Conservation (phyloP, 2,888 invertebrate genomes). For the Hirtodrosophila confusa region DNA sequence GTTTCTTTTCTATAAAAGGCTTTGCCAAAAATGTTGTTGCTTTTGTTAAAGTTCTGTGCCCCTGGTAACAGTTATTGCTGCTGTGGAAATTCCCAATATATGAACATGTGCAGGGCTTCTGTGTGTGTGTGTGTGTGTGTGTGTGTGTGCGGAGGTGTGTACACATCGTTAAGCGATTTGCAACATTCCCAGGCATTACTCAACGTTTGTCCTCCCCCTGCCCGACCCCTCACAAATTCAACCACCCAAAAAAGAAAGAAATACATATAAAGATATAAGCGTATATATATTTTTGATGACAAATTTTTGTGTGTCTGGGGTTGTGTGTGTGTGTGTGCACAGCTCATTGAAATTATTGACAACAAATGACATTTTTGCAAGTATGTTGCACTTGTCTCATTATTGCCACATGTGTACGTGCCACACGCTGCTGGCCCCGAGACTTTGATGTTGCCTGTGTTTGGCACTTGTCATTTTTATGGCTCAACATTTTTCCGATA, state of each 20-base stretch:
- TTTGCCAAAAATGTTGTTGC: too few species aligned
- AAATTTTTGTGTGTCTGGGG: slow-evolving; percentile 26
- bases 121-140: slow-evolving; percentile 11
- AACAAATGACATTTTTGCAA: slow-evolving; percentile 73
- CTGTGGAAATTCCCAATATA: slow-evolving; percentile 6
- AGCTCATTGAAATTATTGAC: slow-evolving; percentile 70
- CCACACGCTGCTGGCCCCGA: slow-evolving; percentile 26
- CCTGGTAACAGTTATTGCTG: neutral
- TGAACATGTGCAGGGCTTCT: slow-evolving; percentile 37
- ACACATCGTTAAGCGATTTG: slow-evolving; percentile 56
- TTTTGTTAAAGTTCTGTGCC: neutral
- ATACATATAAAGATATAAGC: slow-evolving; percentile 11
- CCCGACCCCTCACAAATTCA: slow-evolving; percentile 22
- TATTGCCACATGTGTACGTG: slow-evolving; percentile 79
- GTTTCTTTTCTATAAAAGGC: too few species aligned
- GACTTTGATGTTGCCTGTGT: slow-evolving; percentile 71
- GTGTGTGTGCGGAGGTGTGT: slow-evolving; percentile 25
- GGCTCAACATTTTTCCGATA: slow-evolving; percentile 68
- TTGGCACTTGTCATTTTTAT: slow-evolving; percentile 81
- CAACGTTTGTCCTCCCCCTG: slow-evolving; percentile 2
- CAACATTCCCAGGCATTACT: slow-evolving; percentile 41
- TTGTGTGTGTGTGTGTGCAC: slow-evolving; percentile 3
- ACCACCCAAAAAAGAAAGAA: slow-evolving; percentile 39
- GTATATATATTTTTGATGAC: slow-evolving; percentile 46
- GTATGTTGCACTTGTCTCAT: slow-evolving; percentile 80